Evolutionary conservation across 2,113 vertebrate species (phyloP).

Genomic region (Alosa alosa): DNA sequence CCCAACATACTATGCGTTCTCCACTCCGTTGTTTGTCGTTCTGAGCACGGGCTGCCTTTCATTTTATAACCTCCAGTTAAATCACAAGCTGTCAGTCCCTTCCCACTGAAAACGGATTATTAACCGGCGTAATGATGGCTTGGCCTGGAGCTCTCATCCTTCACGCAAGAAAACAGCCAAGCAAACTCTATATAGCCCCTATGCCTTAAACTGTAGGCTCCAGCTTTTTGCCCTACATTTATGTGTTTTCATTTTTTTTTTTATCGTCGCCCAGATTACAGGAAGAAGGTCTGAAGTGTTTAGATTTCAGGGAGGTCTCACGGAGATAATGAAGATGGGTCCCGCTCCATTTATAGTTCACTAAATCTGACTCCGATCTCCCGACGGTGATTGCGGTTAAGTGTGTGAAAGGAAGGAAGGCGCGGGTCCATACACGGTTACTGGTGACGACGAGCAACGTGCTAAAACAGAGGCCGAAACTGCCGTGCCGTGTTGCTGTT

Average conservation of each 20-base stretch:
- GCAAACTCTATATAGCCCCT: neutral
- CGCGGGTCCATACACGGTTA: neutral
- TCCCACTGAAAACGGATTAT: neutral
- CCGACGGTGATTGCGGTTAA: neutral
- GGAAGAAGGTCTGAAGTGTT: constrained; percentile 34
- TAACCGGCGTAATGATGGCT: constrained; percentile 3
- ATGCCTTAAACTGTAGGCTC: constrained; percentile 1
- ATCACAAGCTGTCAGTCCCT: constrained; percentile 4
- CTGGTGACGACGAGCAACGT: neutral
- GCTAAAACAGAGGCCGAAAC: neutral
- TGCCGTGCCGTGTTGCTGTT: neutral
- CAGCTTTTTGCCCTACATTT: constrained; percentile 12
- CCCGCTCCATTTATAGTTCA: constrained; percentile 8
- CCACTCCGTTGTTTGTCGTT: neutral
- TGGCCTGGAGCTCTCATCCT: neutral
- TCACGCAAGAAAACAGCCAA: neutral
- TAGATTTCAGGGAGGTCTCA: constrained; percentile 32
- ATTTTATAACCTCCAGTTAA: constrained; percentile 6
- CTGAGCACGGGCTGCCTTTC: neutral
- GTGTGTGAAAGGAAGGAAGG: constrained; percentile 6
- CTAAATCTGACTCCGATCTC: neutral
- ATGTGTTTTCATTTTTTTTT: neutral
- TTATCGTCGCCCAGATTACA: constrained; percentile 15
- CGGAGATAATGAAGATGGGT: neutral
- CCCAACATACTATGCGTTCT: neutral